Evolutionary conservation across 2,888 invertebrate genomes (phyloP), one percentile per base, ranked within the genome.

Genomic region (Morpho deidamia): DNA sequence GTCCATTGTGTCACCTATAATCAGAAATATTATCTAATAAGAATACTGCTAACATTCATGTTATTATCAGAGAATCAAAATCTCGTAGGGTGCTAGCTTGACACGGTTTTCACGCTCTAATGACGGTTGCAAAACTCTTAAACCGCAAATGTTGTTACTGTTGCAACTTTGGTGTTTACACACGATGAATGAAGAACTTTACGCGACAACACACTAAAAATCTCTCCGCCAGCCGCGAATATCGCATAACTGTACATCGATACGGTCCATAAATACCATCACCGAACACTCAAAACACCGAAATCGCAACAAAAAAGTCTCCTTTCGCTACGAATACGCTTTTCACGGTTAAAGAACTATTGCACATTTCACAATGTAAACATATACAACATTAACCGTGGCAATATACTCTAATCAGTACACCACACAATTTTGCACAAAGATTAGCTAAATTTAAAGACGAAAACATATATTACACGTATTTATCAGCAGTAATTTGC

Each of bases 21-120:
- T 54, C 14, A 64, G 59, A 51, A 43, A 52, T 11, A 55, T 53
- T 52, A 59, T 67, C 65, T 63, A 56, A 67, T 63, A 65, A 68
- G 63, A 69, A 60, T 56, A 56, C 47, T 40, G 38, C 34, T 44
- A 50, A 44, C 43, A 40, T 44, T 53, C 42, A 48, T 53, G 39
- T 44, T 56, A 60, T 61, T 61, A 58, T 61, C 56, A 62, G 53
- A 64, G 63, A 69, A 65, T 68, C 65, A 59, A 65, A 62, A 62
- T 68, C 64, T 68, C 60, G 65, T 70, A 74, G 72, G 76, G 70
- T 75, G 73, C 72, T 72, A 77, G 77, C 74, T 76, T 87, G 87
- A 87, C 88, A 89, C 85, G 76, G 76, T 86, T 88, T 85, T 82
- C 77, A 86, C 85, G 89, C 76, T 87, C 86, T 79, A 81, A 76